Percentiles rank a stretch among this genome's conserved stretches.
Conservation (phyloP, 2,888 invertebrate species). For the Epirrita christyi region DNA sequence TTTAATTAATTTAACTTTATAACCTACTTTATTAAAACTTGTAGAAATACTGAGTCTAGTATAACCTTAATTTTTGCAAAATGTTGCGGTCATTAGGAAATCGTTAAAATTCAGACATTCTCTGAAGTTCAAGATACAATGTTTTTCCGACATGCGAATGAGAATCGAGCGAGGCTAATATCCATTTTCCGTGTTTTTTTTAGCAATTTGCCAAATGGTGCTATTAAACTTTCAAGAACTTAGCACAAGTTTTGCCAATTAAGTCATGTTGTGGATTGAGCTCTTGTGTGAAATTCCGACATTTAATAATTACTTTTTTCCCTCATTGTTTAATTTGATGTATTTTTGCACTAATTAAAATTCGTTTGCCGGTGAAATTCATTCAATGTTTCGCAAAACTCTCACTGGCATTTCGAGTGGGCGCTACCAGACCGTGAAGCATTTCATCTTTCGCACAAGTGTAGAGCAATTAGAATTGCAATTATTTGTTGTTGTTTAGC, state of each 20-base stretch:
- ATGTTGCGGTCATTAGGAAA: conserved; percentile 3
- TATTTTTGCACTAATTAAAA: conserved; percentile 39
- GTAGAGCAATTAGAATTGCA: neutral
- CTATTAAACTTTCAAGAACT: neutral
- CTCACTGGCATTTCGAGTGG: conserved; percentile 41
- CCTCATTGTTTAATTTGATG: conserved; percentile 25
- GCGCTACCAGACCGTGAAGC: conserved; percentile 43
- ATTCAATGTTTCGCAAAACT: conserved; percentile 41
- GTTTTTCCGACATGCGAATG: conserved; percentile 5
- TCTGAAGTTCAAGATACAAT: neutral
- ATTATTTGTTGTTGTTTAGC: too few relatives aligned
- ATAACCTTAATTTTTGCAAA: neutral
- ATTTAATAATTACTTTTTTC: conserved; percentile 11
- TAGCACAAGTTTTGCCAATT: neutral
- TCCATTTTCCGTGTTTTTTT: conserved; percentile 5
- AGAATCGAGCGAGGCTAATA: neutral
- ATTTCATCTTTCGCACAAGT: conserved; percentile 25
- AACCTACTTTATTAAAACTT: too few relatives aligned
- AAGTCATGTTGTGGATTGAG: neutral
- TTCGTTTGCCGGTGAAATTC: conserved; percentile 40
- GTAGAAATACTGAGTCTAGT: neutral
- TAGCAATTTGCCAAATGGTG: conserved; percentile 5
- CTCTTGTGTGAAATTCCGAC: conserved; percentile 8
- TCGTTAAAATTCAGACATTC: neutral
- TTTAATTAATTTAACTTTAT: too few relatives aligned